Evolutionary conservation across 2,797 vertebrate genomes (phyloP).

Genomic region (Acipenser transmontanus): DNA sequence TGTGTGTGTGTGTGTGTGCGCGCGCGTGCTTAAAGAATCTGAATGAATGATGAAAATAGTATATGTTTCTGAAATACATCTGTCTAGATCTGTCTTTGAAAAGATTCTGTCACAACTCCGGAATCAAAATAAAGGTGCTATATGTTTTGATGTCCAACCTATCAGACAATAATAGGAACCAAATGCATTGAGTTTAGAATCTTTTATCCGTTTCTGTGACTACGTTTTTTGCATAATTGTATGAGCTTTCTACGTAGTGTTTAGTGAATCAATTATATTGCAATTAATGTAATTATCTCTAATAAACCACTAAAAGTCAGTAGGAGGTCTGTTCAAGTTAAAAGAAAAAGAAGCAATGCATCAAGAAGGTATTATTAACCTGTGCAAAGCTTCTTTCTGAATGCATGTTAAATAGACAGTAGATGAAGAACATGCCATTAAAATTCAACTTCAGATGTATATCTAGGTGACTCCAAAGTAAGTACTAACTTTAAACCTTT

Average conservation of each 20-base stretch:
- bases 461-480: not conserved
- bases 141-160: constrained; percentile 70
- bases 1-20: too few relatives aligned
- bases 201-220: constrained; percentile 62
- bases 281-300: constrained; percentile 82
- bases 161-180: constrained; percentile 68
- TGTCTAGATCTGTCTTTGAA: constrained; percentile 22
- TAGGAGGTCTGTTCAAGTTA: constrained; percentile 75
- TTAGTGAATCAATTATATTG: constrained; percentile 79
- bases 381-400: constrained; percentile 67
- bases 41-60: not conserved
- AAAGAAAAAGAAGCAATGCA: constrained; percentile 63
- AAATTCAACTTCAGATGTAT: constrained; percentile 47
- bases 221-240: constrained; percentile 72
- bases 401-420: constrained; percentile 68
- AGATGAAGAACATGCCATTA: constrained; percentile 66
- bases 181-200: constrained; percentile 71
- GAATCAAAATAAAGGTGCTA: constrained; percentile 63
- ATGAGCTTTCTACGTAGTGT: constrained; percentile 73
- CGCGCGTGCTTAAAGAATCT: too few relatives aligned
- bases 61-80: constrained; percentile 8
- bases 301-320: constrained; percentile 79
- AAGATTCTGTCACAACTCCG: constrained; percentile 73
- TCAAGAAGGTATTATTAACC: constrained; percentile 77
- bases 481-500: constrained; percentile 1